Percentiles rank a stretch among this genome's conserved stretches.
phyloP scores from a whole-genome alignment of 1,140 invertebrate genomes.

The Nomia melanderi region DNA sequence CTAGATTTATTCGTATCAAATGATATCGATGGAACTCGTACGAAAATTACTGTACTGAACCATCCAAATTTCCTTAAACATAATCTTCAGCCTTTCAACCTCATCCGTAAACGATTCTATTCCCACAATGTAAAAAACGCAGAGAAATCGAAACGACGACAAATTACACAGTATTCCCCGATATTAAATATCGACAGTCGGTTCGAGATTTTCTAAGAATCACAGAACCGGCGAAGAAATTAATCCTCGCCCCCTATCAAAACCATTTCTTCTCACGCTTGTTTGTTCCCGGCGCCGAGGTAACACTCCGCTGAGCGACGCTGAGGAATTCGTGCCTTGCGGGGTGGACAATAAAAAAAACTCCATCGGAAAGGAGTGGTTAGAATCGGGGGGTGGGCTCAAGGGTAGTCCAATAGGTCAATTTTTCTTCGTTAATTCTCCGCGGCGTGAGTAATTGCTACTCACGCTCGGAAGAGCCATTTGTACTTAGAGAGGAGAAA shows the following conservation, averaged over 20 bases:
- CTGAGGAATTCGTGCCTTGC: neutral
- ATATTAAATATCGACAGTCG: too few relatives aligned
- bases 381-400: too few relatives aligned
- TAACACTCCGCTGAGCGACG: neutral
- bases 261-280: neutral
- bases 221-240: neutral
- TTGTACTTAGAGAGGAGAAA: neutral
- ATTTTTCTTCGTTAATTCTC: conserved; percentile 21
- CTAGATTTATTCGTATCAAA: too few relatives aligned
- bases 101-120: too few relatives aligned
- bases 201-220: neutral
- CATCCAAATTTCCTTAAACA: too few relatives aligned
- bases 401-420: neutral
- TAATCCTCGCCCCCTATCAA: neutral
- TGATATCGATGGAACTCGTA: too few relatives aligned
- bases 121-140: too few relatives aligned
- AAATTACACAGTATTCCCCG: too few relatives aligned
- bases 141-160: too few relatives aligned
- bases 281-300: neutral
- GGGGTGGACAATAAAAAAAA: neutral
- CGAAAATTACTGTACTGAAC: too few relatives aligned
- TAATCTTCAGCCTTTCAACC: too few relatives aligned
- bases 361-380: neutral
- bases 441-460: conserved; percentile 23
- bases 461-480: conserved; percentile 1